Evolutionary conservation across 2,797 vertebrate species (phyloP), one percentile per base, ranked within the genome.

Genomic region (Peromyscus eremicus): DNA sequence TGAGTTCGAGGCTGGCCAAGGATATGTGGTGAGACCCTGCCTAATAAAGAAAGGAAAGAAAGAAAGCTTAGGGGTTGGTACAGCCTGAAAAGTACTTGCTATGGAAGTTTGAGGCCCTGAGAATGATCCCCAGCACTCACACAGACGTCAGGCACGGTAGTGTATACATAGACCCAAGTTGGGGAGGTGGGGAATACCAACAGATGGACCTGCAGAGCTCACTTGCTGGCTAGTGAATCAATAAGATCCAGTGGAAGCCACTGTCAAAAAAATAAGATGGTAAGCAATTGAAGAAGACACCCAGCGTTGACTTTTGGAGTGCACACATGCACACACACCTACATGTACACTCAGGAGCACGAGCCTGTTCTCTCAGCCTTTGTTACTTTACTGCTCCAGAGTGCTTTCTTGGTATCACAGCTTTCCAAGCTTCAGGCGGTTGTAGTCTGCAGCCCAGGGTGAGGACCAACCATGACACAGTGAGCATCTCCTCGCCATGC

Each of bases 71-170:
- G 84, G 21, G 46, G 9, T 12, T 25, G 25, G 70, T 27, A 21
- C 52, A 88, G 52, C 8, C 9, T 12, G 1, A 5, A 21, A 66
- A 66, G 10, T 10, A 21, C 16, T 43, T 43, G 14, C 57, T 29
- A 6, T n/a, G 37, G 10, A 64, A 64, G 12, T 8, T 17, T 60
- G 40, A 66, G 82, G 27, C 46, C 40, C n/a, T 85, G 29, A 68
- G 10, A 11, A 19, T 0, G 0, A 37, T 71, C 5, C 21, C 79
- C 9, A 0, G 14, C 32, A 25, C 23, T 17, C n/a, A 23, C 7
- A 4, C 29, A 73, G 32, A 70, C 64, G 60, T 66, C 34, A 57
- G n/a, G 43, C 5, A 40, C 1, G 8, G 23, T 11, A 17, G 49
- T 37, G 23, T 4, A 27, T 23, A n/a, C 29, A 27, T 27, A 29